These are phyloP conservation scores for Prosapia bicincta DNA, from an alignment of 2,888 invertebrate genomes.

Conservation along the genomic window DNA sequence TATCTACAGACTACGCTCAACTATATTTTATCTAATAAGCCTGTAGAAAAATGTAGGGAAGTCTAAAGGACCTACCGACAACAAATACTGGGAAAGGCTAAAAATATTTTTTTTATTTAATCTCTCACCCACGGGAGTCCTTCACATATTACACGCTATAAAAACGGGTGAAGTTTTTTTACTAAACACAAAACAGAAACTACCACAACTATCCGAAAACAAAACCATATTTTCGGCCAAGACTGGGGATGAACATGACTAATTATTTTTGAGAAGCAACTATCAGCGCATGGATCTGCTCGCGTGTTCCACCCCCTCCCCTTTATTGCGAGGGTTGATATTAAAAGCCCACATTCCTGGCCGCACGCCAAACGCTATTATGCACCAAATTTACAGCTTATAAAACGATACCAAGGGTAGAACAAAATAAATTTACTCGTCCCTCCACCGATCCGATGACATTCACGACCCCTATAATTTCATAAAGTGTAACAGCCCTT, in stretches of 20 bases:
- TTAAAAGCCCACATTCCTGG: slow-evolving; percentile 24
- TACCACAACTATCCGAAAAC: no score
- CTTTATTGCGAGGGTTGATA: slow-evolving; percentile 5
- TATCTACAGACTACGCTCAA: no score
- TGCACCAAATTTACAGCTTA: slow-evolving; percentile 30
- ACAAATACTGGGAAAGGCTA: no score
- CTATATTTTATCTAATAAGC: no score
- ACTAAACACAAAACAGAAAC: no score
- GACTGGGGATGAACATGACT: background rate
- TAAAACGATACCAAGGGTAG: slow-evolving; percentile 8
- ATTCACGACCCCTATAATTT: background rate
- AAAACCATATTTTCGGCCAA: no score
- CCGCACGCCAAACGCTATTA: slow-evolving; percentile 31
- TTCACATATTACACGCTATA: no score
- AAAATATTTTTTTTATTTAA: no score
- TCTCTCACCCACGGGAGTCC: no score
- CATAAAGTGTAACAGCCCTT: background rate
- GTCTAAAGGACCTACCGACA: no score
- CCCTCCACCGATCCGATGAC: background rate
- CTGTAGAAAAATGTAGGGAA: no score
- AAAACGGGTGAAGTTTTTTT: no score
- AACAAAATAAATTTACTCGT: background rate
- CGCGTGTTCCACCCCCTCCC: background rate
- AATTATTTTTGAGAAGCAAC: background rate
- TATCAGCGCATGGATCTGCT: background rate